Evolutionary conservation across 2,113 vertebrate genomes (phyloP).

Genomic region (Aegotheles bennettii): DNA sequence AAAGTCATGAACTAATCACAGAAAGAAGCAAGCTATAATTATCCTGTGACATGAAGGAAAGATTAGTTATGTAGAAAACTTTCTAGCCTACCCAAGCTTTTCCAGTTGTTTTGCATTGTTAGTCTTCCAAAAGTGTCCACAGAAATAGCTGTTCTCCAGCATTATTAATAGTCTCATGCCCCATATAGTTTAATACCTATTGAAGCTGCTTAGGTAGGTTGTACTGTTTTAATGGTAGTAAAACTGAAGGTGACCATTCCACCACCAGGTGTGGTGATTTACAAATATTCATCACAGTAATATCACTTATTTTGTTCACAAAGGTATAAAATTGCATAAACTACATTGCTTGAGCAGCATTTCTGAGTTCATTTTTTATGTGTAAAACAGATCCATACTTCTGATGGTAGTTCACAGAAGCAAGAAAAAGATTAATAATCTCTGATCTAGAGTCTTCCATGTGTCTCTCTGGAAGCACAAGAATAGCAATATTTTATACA

Average conservation of each 20-base stretch:
- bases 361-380: background rate
- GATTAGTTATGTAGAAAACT: background rate
- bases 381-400: background rate
- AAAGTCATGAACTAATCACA: background rate
- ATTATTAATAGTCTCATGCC: background rate
- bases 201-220: background rate
- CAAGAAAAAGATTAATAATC: accelerated
- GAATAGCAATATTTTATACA: background rate
- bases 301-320: background rate
- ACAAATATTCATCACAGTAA: background rate
- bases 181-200: background rate
- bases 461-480: background rate
- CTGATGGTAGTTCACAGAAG: background rate
- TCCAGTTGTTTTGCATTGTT: background rate
- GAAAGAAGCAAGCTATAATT: background rate
- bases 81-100: background rate
- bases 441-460: background rate
- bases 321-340: background rate
- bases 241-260: background rate
- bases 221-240: background rate
- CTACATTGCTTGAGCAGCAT: background rate
- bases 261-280: background rate
- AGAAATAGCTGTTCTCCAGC: background rate
- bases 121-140: background rate
- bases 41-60: background rate